phyloP scores from a whole-genome alignment of 2,888 invertebrate species.

The Punctoribates punctum region DNA sequence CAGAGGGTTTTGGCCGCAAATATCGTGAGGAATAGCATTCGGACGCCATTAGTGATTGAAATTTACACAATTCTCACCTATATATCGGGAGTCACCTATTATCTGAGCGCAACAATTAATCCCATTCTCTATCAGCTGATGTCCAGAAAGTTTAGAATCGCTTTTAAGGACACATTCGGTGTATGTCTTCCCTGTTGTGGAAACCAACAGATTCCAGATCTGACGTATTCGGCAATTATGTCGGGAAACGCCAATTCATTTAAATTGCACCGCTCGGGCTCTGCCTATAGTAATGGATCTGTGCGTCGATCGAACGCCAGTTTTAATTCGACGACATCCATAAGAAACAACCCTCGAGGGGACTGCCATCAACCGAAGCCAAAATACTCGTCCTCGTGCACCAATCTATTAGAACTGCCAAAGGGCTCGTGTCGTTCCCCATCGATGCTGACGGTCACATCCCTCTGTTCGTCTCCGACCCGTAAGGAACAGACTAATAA shows the following conservation, averaged over 20 bases:
- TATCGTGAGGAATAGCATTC: conserved; percentile 46
- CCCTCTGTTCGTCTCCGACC: conserved; percentile 3
- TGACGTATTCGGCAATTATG: conserved; percentile 39
- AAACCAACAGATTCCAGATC: conserved; percentile 7
- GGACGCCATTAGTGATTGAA: conserved; percentile 44
- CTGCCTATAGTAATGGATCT: conserved; percentile 37
- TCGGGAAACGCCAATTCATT: conserved; percentile 31
- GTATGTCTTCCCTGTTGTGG: conserved; percentile 36
- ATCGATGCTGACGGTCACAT: background rate
- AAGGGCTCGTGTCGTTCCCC: conserved; percentile 10
- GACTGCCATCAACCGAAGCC: background rate
- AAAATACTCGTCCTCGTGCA: conserved; percentile 13
- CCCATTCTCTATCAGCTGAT: conserved; percentile 79
- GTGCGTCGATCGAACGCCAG: conserved; percentile 1
- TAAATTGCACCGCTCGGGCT: conserved; percentile 29
- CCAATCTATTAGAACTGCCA: conserved; percentile 26
- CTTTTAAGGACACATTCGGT: conserved; percentile 68
- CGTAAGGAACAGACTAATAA: background rate
- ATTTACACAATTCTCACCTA: conserved; percentile 72
- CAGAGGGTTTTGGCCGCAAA: conserved; percentile 70
- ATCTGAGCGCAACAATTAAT: conserved; percentile 85
- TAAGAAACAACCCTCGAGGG: background rate
- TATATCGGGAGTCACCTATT: conserved; percentile 82
- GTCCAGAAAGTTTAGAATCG: conserved; percentile 88
- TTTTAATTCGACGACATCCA: background rate